Base-by-base conservation (phyloP, 2,888 invertebrate species). In the Lithophane semibrunnea region DNA sequence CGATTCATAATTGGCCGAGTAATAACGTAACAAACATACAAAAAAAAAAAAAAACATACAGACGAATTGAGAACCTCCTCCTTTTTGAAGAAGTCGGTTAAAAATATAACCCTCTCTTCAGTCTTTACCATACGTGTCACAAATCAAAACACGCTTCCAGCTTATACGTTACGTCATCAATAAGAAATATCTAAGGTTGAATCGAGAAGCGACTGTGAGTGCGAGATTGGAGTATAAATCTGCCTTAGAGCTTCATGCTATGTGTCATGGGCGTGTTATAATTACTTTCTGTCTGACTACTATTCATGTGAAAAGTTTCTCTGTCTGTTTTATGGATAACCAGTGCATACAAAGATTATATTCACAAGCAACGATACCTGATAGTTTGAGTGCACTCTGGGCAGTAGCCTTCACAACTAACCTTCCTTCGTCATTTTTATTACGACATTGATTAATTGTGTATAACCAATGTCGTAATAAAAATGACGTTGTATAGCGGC, bases 171-270 rank as follows among this genome's bases (percentile, higher is more conserved):
- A 73, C 18, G 24, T 73, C 79, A 73, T 73, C 80, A 81, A 80
- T 79, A 89, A 87, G 88, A 90, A 88, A 90, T 90, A 90, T 91
- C 88, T 89, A 86, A 86, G 86, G 86, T 88, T 87, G 89, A 92
- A 91, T 92, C 89, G 91, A 89, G 90, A 86, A 89, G 85, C 87
- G 91, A 89, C 91, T 92, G 92, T 78, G 88, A 91, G 90, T 89
- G 87, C 83, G 86, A 92, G 91, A 93, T 92, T 93, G 92, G 88
- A 88, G 88, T 90, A 91, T 93, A 93, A 92, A 92, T 93, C 91
- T 91, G 85, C 88, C 88, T 87, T 88, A 88, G 71, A 89, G 86
- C 86, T 89, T 82, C 88, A 86, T 89, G 86, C 86, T 81, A 90
- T 86, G 79, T 85, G 82, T 86, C 86, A 82, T 83, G 77, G 73